Evolutionary conservation across 2,888 invertebrate genomes (phyloP).

Genomic region (Ferdinandea cuprea): DNA sequence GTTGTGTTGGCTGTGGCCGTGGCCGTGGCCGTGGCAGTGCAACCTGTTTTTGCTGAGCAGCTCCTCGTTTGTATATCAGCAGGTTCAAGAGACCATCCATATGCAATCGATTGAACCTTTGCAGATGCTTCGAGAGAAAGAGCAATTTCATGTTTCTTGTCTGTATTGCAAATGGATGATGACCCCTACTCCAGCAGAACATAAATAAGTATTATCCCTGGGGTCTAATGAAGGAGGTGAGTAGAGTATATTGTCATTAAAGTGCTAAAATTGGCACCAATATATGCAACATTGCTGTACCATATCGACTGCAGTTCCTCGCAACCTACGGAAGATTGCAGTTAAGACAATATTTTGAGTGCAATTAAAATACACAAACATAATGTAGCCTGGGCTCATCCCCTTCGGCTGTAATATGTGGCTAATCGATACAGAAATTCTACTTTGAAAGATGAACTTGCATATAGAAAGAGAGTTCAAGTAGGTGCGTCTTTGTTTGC

Average conservation of each 20-base stretch:
- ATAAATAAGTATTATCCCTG: neutral
- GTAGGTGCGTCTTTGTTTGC: slow-evolving; percentile 44
- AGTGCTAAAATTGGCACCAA: slow-evolving; percentile 68
- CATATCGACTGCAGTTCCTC: slow-evolving; percentile 9
- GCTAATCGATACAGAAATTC: slow-evolving; percentile 34
- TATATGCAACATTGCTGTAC: slow-evolving; percentile 29
- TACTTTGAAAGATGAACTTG: slow-evolving; percentile 14
- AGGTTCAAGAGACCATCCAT: slow-evolving; percentile 48
- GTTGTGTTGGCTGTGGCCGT: slow-evolving; percentile 26
- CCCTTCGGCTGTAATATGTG: neutral
- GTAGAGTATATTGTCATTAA: slow-evolving; percentile 68
- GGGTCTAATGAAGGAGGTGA: slow-evolving; percentile 44
- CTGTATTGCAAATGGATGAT: slow-evolving; percentile 40
- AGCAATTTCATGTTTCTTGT: slow-evolving; percentile 60
- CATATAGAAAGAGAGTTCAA: slow-evolving; percentile 15
- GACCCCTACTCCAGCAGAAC: slow-evolving; percentile 5
- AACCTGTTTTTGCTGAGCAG: too few species aligned
- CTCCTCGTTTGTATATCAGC: slow-evolving; percentile 32
- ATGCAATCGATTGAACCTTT: slow-evolving; percentile 45
- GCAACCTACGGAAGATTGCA: slow-evolving; percentile 34
- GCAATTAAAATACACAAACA: slow-evolving; percentile 70
- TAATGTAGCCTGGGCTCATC: slow-evolving; percentile 12
- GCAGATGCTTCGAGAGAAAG: slow-evolving; percentile 4
- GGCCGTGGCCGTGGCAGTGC: slow-evolving; percentile 2
- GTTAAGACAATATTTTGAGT: slow-evolving; percentile 72